Evolutionary conservation across 2,113 vertebrate species (phyloP).

Genomic region (Rhinichthys klamathensis): DNA sequence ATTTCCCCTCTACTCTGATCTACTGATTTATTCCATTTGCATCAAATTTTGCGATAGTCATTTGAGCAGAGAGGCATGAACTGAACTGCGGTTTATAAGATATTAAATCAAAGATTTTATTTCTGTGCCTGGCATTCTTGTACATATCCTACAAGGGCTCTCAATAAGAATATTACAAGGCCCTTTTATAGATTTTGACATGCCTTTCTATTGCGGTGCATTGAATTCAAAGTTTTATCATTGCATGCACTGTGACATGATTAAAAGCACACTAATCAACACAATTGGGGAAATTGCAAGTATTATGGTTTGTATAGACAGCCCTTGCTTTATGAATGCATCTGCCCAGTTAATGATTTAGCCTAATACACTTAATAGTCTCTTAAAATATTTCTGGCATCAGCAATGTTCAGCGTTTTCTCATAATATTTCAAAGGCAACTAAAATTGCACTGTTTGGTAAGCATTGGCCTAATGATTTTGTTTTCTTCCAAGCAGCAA

Average conservation of each 20-base stretch:
- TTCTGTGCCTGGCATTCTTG: slow-evolving; percentile 18
- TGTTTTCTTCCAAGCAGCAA: slow-evolving; percentile 27
- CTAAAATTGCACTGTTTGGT: not conserved
- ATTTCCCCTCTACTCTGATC: slow-evolving; percentile 51
- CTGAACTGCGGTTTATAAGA: slow-evolving; percentile 32
- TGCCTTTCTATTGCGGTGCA: slow-evolving; percentile 16
- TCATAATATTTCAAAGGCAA: not conserved
- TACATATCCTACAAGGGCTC: slow-evolving; percentile 29
- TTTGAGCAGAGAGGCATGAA: slow-evolving; percentile 32
- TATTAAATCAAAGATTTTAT: slow-evolving; percentile 45
- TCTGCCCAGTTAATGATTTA: slow-evolving; percentile 24
- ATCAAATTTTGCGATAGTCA: slow-evolving; percentile 50
- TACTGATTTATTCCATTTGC: slow-evolving; percentile 52
- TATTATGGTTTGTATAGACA: not conserved
- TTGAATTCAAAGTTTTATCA: slow-evolving; percentile 16
- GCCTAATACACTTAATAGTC: not conserved
- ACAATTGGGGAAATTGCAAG: slow-evolving; percentile 2
- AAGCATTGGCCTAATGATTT: slow-evolving; percentile 29
- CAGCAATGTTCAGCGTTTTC: not conserved
- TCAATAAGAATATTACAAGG: slow-evolving; percentile 32
- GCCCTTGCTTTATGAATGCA: not conserved
- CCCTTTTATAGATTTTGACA: slow-evolving; percentile 17
- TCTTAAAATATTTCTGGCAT: not conserved
- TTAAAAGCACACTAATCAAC: slow-evolving; percentile 23
- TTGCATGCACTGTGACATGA: slow-evolving; percentile 4